Base-by-base conservation (phyloP, 2,888 invertebrate genomes). In the Lochmaea crataegi region DNA sequence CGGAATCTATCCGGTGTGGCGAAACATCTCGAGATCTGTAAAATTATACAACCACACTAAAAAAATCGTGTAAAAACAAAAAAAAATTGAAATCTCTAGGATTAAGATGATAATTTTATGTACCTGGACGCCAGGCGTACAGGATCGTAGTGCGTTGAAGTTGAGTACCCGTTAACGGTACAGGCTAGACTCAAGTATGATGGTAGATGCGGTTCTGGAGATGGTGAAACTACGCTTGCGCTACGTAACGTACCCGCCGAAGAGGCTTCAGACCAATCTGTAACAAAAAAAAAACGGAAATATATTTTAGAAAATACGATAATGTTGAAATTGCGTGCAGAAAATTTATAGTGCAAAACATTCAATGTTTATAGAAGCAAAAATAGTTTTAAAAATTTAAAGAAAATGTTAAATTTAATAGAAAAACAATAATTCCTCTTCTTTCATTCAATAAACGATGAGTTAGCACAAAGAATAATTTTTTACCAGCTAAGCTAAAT, bases 101-200 rank as follows among this genome's bases (percentile, higher is more conserved):
- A 42, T 11, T 10, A 42, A 42, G 12, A 12, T 11, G 42, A 42
- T 32, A 2, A 42, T 42, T 42, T 6, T 16, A 42, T 10, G 41
- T 41, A 61, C 61, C 61, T 81, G 1, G 71, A 71, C 14, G 86
- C 81, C 61, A 86, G 78, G 67, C 93, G 87, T 83, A 94, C 93
- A 0, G 95, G 94, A 86, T 95, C 94, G 90, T 96, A 96, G 73
- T 95, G 94, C 7, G 94, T 95, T 71, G 94, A 89, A 80, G 94
- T 94, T 6, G 94, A 94, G 85, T 97, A 97, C 4, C 96, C 96
- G 87, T 94, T 96, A 67, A 96, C 95, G 22, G 96, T 95, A 85
- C 96, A 95, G 66, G 96, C 96, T 75, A 97, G 88, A 82, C 94
- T 95, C 71, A 97, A 88, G 85, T 97, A 97, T 72, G 96, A 96